Conservation (phyloP, 2,888 invertebrate genomes). For the Apomyelois bistriatella region DNA sequence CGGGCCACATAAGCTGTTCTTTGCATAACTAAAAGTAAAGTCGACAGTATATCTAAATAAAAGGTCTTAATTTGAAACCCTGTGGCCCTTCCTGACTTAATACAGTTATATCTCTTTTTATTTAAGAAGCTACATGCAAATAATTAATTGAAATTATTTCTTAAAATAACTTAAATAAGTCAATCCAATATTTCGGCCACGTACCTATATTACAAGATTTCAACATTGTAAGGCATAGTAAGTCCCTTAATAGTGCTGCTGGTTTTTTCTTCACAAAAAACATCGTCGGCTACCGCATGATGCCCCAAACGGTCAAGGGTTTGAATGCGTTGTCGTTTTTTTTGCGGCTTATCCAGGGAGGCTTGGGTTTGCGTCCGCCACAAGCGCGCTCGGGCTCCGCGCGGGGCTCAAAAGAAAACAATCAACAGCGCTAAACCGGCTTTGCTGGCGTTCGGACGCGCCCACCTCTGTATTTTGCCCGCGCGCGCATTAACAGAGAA, state of each 20-base stretch:
- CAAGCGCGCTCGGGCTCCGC: conserved; percentile 32
- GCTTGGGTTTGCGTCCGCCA: conserved; percentile 30
- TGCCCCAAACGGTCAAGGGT: conserved; percentile 16
- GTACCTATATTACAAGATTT: too few species aligned
- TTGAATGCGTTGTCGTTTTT: conserved; percentile 29
- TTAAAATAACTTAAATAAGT: too few species aligned
- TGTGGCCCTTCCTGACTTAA: too few species aligned
- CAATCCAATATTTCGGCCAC: too few species aligned
- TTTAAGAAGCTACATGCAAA: too few species aligned
- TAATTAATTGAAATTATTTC: too few species aligned
- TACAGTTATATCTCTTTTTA: too few species aligned
- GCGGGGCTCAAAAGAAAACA: conserved; percentile 66
- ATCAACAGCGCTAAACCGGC: conserved; percentile 67
- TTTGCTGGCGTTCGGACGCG: conserved; percentile 64
- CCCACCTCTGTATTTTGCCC: conserved; percentile 26
- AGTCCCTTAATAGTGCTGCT: background rate
- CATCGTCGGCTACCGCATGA: conserved; percentile 12
- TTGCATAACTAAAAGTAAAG: too few species aligned
- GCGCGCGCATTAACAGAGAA: conserved; percentile 25
- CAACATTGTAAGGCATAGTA: background rate
- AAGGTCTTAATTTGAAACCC: too few species aligned
- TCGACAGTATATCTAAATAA: too few species aligned
- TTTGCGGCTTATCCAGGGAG: conserved; percentile 31
- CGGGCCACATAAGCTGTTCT: too few species aligned
- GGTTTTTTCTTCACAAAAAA: conserved; percentile 1